Percentiles rank a stretch among this genome's conserved stretches.
These are phyloP conservation scores for Caenorhabditis sp. DNA, from an alignment of 2,888 invertebrate species.

Conservation along the genomic window DNA sequence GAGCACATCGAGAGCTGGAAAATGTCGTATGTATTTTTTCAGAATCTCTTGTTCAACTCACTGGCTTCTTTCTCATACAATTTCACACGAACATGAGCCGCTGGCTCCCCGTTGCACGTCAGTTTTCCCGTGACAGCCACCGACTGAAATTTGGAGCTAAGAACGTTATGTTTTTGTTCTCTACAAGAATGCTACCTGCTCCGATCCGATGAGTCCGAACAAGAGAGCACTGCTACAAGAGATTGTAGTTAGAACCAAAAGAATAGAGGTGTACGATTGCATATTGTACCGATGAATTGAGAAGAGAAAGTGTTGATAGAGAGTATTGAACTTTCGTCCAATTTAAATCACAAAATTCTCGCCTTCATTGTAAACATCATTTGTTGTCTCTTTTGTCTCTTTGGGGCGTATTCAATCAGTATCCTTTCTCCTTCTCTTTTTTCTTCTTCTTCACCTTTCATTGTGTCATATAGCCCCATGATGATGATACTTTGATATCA, in stretches of 20 bases:
- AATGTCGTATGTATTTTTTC: neutral
- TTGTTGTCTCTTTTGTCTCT: slow-evolving; percentile 23
- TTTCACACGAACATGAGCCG: slow-evolving; percentile 78
- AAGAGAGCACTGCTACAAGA: slow-evolving; percentile 55
- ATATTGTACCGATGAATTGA: slow-evolving; percentile 1
- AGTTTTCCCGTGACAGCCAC: slow-evolving; percentile 77
- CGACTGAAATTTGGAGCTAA: slow-evolving; percentile 56
- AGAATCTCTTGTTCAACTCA: slow-evolving; percentile 31
- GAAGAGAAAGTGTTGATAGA: slow-evolving; percentile 15
- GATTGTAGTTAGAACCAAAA: slow-evolving; percentile 27
- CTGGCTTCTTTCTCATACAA: slow-evolving; percentile 78
- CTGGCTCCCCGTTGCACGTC: slow-evolving; percentile 77
- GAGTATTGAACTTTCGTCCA: slow-evolving; percentile 60
- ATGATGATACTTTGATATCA: slow-evolving; percentile 38
- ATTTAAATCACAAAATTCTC: slow-evolving; percentile 46
- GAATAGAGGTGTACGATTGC: slow-evolving; percentile 14
- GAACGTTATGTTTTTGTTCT: neutral
- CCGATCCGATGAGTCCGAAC: slow-evolving; percentile 70
- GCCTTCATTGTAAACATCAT: slow-evolving; percentile 36
- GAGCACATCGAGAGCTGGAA: slow-evolving; percentile 77
- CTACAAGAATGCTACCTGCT: slow-evolving; percentile 55
- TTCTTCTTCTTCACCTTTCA: slow-evolving; percentile 23
- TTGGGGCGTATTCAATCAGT: slow-evolving; percentile 51
- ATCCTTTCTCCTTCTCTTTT: slow-evolving; percentile 17
- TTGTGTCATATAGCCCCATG: slow-evolving; percentile 37